These are phyloP conservation scores for Agrotis puta DNA, from an alignment of 2,888 invertebrate genomes.

Conservation along the genomic window DNA sequence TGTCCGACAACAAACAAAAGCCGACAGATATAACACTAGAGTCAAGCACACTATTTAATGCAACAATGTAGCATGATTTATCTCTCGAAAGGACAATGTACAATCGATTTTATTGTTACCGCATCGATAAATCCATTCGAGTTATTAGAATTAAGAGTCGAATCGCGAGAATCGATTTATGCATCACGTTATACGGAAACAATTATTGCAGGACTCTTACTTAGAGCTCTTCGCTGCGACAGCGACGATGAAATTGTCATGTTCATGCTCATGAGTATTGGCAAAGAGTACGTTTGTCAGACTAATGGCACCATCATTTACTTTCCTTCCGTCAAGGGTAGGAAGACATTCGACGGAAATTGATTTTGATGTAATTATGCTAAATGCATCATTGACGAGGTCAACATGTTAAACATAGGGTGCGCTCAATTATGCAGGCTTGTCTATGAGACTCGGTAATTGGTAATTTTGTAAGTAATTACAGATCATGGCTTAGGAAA, in stretches of 20 bases:
- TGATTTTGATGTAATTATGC: conserved; percentile 61
- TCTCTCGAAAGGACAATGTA: conserved; percentile 76
- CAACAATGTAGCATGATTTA: conserved; percentile 73
- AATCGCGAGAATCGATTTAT: conserved; percentile 82
- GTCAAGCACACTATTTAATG: conserved; percentile 56
- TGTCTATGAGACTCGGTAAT: conserved; percentile 41
- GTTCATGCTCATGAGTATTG: conserved; percentile 66
- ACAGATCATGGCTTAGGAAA: conserved; percentile 33
- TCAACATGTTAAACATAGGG: conserved; percentile 50
- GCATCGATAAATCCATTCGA: conserved; percentile 76
- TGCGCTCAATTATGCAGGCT: conserved; percentile 41
- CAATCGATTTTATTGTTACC: conserved; percentile 80
- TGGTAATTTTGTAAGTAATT: conserved; percentile 47
- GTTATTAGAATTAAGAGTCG: conserved; percentile 75
- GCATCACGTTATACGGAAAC: conserved; percentile 81
- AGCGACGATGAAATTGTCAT: conserved; percentile 79
- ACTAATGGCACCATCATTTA: conserved; percentile 77
- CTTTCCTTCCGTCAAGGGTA: conserved; percentile 77
- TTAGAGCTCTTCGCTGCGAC: conserved; percentile 71
- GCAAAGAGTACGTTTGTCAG: conserved; percentile 73
- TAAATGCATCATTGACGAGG: conserved; percentile 54
- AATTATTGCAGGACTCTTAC: conserved; percentile 74
- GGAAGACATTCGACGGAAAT: conserved; percentile 68
- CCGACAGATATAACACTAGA: conserved; percentile 53
- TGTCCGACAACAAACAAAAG: conserved; percentile 57